A percentile compares a stretch with the other conserved stretches of the same genome.
These are phyloP conservation scores for Brachyhypopomus gauderio DNA, from an alignment of 2,113 vertebrate species.

Conservation along the genomic window DNA sequence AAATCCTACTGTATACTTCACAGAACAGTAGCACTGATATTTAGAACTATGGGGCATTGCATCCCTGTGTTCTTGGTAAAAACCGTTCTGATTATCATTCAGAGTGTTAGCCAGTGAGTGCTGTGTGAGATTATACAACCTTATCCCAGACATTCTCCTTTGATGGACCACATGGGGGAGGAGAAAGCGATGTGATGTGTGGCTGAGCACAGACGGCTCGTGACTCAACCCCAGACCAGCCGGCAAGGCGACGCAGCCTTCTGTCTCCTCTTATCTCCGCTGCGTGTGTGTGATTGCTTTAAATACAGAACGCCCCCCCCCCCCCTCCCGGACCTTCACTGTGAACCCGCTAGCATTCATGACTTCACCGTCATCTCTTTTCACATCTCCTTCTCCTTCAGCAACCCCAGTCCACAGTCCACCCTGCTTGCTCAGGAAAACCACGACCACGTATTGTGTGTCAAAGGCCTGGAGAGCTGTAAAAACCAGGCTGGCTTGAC, in stretches of 20 bases:
- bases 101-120: not conserved
- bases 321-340: constrained; percentile 5
- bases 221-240: constrained; percentile 42
- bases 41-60: constrained; percentile 2
- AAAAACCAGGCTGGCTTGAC: not conserved
- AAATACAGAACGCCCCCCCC: constrained; percentile 13
- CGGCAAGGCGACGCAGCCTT: constrained; percentile 11
- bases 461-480: not conserved
- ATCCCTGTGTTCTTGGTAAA: not conserved
- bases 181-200: constrained; percentile 26
- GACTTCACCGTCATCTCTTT: constrained; percentile 28
- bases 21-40: not conserved
- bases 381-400: not conserved
- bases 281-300: not conserved
- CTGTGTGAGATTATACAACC: constrained; percentile 1
- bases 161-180: constrained; percentile 4
- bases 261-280: constrained; percentile 24
- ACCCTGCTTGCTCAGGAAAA: not conserved
- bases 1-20: no score
- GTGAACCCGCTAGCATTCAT: constrained; percentile 3
- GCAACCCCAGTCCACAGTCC: not conserved
- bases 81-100: not conserved
- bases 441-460: constrained; percentile 4
- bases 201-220: constrained; percentile 27
- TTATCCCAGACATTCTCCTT: constrained; percentile 19